Evolutionary conservation across 2,113 vertebrate genomes (phyloP).

Genomic region (Ceyx melanurus): DNA sequence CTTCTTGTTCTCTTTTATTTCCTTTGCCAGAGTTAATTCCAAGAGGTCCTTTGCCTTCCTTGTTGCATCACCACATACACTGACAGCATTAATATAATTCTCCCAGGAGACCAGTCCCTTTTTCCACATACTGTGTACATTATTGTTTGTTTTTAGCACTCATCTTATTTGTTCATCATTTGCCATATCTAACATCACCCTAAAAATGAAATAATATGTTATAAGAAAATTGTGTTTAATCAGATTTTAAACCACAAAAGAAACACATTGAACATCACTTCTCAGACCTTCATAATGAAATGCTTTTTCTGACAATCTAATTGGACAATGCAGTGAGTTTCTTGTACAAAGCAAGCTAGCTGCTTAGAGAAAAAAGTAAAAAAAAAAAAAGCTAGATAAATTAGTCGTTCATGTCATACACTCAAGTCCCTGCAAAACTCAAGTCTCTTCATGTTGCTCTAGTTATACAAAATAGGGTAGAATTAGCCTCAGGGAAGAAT

Average conservation of each 20-base stretch:
- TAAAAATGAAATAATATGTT: not conserved
- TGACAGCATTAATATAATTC: too few species aligned
- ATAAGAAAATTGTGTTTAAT: not conserved
- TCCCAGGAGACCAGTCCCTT: too few species aligned
- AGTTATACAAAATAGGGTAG: conserved; percentile 49
- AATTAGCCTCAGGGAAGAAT: conserved; percentile 28
- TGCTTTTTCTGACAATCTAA: not conserved
- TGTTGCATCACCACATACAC: too few species aligned
- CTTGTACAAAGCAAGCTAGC: not conserved
- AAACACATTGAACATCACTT: not conserved
- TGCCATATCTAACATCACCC: not conserved
- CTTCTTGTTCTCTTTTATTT: too few species aligned
- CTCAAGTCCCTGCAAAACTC: not conserved
- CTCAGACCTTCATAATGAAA: not conserved
- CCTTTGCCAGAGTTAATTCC: too few species aligned
- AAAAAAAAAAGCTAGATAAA: not conserved
- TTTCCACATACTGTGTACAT: too few species aligned
- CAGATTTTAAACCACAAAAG: not conserved
- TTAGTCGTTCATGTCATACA: not conserved
- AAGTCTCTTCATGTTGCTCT: not conserved
- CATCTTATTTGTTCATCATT: not conserved
- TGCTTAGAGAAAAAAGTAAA: not conserved
- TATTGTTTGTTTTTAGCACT: not conserved
- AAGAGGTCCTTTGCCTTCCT: too few species aligned
- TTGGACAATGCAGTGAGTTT: not conserved